Percentiles rank a stretch among this genome's conserved stretches.
Conservation (phyloP, 2,797 vertebrate species). For the Phataginus tetradactyla region DNA sequence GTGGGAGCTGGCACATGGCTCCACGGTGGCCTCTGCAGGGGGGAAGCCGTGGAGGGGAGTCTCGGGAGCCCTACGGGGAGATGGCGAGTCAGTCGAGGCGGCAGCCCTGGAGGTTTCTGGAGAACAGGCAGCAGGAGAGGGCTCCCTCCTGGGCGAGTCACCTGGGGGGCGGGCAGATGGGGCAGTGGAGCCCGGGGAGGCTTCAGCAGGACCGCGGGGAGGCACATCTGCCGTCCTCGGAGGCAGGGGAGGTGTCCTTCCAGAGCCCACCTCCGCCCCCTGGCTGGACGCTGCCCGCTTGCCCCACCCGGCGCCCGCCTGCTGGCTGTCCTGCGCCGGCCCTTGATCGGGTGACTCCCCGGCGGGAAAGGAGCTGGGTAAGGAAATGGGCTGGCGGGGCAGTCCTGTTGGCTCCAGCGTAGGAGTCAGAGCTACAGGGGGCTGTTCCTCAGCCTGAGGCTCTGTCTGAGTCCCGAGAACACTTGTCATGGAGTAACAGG, state of each 20-base stretch:
- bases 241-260: not conserved
- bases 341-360: not conserved
- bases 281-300: not conserved
- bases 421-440: not conserved
- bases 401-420: not conserved
- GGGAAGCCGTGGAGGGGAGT: not conserved
- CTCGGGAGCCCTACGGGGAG: not conserved
- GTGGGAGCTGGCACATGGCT: not conserved
- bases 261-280: not conserved
- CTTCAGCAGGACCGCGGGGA: not conserved
- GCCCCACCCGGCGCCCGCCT: not conserved
- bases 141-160: not conserved
- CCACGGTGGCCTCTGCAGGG: not conserved
- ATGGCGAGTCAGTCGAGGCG: accelerated
- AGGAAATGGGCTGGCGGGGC: not conserved
- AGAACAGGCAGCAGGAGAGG: not conserved
- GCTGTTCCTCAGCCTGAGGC: not conserved
- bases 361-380: not conserved
- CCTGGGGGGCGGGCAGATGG: not conserved
- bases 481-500: not conserved
- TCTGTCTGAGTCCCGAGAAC: conserved; percentile 18
- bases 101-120: not conserved
- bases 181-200: not conserved
- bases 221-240: not conserved
- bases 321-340: not conserved